Percentiles rank a stretch among this genome's conserved stretches.
These are phyloP conservation scores for Cephus spinipes DNA, from an alignment of 2,888 invertebrate genomes.

Conservation along the genomic window DNA sequence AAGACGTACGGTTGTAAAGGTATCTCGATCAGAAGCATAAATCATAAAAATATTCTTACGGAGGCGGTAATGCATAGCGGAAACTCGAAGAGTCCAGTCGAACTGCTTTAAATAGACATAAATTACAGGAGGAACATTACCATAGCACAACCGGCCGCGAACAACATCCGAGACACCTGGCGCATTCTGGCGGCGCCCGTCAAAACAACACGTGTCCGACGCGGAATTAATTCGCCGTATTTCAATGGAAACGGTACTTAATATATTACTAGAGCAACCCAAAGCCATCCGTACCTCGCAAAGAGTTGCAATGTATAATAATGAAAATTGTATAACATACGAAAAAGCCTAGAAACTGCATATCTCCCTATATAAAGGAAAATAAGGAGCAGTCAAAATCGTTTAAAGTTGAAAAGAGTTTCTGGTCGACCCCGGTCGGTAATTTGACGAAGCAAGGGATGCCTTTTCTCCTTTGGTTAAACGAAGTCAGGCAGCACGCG, in stretches of 20 bases:
- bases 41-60: conserved; percentile 37
- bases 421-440: not conserved
- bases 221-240: conserved; percentile 19
- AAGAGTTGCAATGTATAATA: not conserved
- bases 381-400: not conserved
- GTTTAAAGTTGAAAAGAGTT: not conserved
- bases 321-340: not conserved
- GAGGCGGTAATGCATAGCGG: not conserved
- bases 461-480: conserved; percentile 34
- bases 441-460: conserved; percentile 31
- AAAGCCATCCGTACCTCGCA: not conserved
- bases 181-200: conserved; percentile 37
- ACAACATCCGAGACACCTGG: conserved; percentile 43
- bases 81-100: conserved; percentile 31
- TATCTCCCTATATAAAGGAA: not conserved
- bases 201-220: conserved; percentile 42
- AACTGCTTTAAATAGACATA: conserved; percentile 49
- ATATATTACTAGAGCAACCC: not conserved
- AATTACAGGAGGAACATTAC: conserved; percentile 47
- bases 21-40: conserved; percentile 10
- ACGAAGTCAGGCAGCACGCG: conserved; percentile 3
- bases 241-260: conserved; percentile 1
- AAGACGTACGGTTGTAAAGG: not conserved
- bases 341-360: not conserved
- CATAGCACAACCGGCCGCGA: conserved; percentile 33